Base-by-base conservation (phyloP, 2,888 invertebrate genomes). In the Augiades crinisus region DNA sequence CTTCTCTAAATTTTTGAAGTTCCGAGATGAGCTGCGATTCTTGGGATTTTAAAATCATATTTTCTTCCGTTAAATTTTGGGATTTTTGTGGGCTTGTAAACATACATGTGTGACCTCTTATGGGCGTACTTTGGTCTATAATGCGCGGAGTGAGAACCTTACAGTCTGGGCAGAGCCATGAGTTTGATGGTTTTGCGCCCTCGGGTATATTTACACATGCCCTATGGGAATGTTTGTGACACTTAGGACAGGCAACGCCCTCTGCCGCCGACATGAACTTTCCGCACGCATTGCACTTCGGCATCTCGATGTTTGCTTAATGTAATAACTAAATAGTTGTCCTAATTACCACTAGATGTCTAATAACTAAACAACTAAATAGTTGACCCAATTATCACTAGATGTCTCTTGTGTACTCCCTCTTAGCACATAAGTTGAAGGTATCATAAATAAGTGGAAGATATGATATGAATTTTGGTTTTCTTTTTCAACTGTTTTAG, bases 261-360 rank as follows among this genome's bases (percentile, higher is more conserved):
- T 47, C 47, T 19, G 38, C 13, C 21, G 19, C 8, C 8, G 38
- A 13, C 31, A 36, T 21, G 12, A 38, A 47, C 38, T 47, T 47
- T 2, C 38, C 47, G n/a, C 38, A 47, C 5, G 37, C 38, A 30
- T 19, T 17, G 30, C 47, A 47, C 10, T 47, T 38, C 3, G 19
- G 2, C 38, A 38, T 38, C 3, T 27, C 7, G n/a, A n/a, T n/a
- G n/a, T n/a, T n/a, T n/a, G n/a, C n/a, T n/a, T n/a, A n/a, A n/a
- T n/a, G n/a, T n/a, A n/a, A n/a, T n/a, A n/a, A n/a, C n/a, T n/a
- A n/a, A n/a, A n/a, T n/a, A n/a, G n/a, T n/a, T n/a, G n/a, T n/a
- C n/a, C n/a, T n/a, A n/a, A n/a, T n/a, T n/a, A n/a, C n/a, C n/a
- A n/a, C n/a, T n/a, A n/a, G n/a, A n/a, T n/a, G n/a, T n/a, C n/a